Evolutionary conservation across 2,113 vertebrate genomes (phyloP).

Genomic region (Mormyrus iriodes): DNA sequence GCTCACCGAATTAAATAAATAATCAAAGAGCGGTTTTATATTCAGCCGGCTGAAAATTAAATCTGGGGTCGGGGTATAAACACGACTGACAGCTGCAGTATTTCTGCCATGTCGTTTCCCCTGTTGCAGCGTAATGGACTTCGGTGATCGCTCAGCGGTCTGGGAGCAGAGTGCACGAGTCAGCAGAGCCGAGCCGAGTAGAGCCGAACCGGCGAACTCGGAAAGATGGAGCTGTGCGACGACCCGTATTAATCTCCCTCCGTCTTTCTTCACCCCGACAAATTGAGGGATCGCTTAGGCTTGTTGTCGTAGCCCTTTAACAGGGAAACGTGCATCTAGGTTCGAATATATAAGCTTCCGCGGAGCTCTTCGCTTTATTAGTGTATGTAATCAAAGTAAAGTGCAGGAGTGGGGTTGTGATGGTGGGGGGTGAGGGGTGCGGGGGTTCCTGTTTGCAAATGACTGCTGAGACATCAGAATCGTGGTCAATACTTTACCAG

Average conservation of each 20-base stretch:
- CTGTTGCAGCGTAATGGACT: slow-evolving; percentile 32
- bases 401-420: background rate
- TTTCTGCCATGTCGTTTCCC: slow-evolving; percentile 17
- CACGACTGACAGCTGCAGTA: slow-evolving; percentile 26
- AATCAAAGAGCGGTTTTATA: slow-evolving; percentile 8
- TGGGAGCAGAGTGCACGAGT: slow-evolving; percentile 6
- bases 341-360: background rate
- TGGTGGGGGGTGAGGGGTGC: no score
- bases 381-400: background rate
- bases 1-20: background rate
- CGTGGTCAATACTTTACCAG: background rate
- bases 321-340: background rate
- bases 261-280: background rate
- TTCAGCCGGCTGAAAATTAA: background rate
- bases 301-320: background rate
- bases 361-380: background rate
- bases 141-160: slow-evolving; percentile 41
- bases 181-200: background rate
- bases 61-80: background rate
- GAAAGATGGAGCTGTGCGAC: background rate
- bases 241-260: background rate
- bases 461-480: slow-evolving; percentile 2
- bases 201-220: background rate
- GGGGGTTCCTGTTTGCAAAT: background rate
- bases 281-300: background rate